Evolutionary conservation across 1,140 invertebrate species (phyloP).

Genomic region (Saxidomus purpurata): DNA sequence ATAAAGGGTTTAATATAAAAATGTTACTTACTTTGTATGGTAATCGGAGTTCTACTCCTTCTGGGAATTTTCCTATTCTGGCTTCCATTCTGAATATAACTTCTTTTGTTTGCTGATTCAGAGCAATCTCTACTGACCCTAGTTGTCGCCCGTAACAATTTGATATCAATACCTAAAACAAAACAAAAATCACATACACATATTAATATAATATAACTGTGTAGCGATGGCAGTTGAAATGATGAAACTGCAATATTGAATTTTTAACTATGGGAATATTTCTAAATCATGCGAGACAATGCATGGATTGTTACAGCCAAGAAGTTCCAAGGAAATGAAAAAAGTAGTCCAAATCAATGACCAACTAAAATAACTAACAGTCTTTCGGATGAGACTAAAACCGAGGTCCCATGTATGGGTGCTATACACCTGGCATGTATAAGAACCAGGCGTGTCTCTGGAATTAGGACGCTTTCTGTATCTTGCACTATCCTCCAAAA

Average conservation of each 20-base stretch:
- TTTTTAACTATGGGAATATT: not conserved
- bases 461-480: too few species aligned
- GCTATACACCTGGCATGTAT: too few species aligned
- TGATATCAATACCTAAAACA: slow-evolving; percentile 58
- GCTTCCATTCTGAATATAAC: slow-evolving; percentile 62
- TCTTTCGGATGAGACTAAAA: too few species aligned
- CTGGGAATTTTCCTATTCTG: slow-evolving; percentile 35
- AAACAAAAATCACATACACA: not conserved
- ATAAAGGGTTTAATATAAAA: too few species aligned
- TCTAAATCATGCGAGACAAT: too few species aligned
- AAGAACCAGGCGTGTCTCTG: too few species aligned
- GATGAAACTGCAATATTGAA: not conserved
- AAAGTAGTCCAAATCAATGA: too few species aligned
- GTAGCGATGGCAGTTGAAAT: not conserved
- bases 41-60: slow-evolving; percentile 44
- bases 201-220: not conserved
- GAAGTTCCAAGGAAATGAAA: too few species aligned
- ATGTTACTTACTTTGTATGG: slow-evolving; percentile 42
- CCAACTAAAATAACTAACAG: too few species aligned
- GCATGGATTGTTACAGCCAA: too few species aligned
- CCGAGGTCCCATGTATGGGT: too few species aligned
- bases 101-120: slow-evolving; percentile 54
- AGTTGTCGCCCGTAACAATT: slow-evolving; percentile 61
- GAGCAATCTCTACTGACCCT: slow-evolving; percentile 59
- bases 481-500: too few species aligned